Base-by-base conservation (phyloP, 2,888 invertebrate genomes). In the Heliothis peltigera region DNA sequence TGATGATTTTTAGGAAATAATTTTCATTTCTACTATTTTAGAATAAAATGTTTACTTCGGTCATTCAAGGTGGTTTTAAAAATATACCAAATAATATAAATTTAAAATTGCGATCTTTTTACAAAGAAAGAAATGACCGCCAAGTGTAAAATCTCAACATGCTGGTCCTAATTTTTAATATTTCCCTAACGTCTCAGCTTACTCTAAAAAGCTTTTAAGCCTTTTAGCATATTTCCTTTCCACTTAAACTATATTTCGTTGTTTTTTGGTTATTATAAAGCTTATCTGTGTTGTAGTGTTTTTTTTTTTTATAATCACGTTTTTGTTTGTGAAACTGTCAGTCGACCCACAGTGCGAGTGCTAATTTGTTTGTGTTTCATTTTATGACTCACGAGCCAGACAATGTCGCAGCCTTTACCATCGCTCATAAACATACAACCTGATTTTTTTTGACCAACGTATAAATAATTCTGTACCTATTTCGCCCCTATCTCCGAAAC, bases 201-300 rank as follows among this genome's bases (percentile, higher is more conserved):
- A 76, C 79, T 80, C 74, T 74, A 71, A 75, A 74, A 79, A 81
- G 76, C 79, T 76, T 77, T 77, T 82, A 81, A 80, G 70, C 68
- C 80, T 77, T 81, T 79, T 66, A 70, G 68, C 74, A 74, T 55
- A 70, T 81, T 81, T 70, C 65, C 64, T 66, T 77, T 68, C 52
- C 55, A 76, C 74, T 66, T 68, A 52, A 57, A 61, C 55, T 69
- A 49, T 25, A 68, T 51, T 60, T 57, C 22, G n/a, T 22, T 42
- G 6, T 18, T 67, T 61, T 48, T 64, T 58, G 58, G 54, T 71
- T 57, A 51, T 35, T 49, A 64, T 58, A 28, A 17, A 44, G 47
- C 8, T 52, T 12, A 17, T 39, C 0, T 18, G 8, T 4, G 10
- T 56, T 60, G 51, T 7, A 10, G 0, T 2, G 39, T 32, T 51